Evolutionary conservation across 2,888 invertebrate genomes (phyloP).

Genomic region (Beris chalybata): DNA sequence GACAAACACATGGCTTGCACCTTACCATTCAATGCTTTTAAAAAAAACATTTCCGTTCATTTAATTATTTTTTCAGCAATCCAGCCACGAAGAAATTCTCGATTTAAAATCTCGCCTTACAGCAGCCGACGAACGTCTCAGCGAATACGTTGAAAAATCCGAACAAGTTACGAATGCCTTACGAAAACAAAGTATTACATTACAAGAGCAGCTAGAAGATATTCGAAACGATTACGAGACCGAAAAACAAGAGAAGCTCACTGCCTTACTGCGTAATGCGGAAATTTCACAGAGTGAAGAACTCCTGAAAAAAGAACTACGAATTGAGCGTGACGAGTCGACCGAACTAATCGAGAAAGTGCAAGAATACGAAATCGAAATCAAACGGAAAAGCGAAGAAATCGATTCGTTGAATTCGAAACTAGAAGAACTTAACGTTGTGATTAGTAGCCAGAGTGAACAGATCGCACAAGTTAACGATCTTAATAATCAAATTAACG

Average conservation of each 20-base stretch:
- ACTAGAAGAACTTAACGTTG: constrained; percentile 44
- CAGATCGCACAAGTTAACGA: constrained; percentile 47
- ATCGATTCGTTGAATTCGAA: constrained; percentile 52
- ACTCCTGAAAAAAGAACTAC: constrained; percentile 71
- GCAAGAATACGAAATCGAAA: constrained; percentile 51
- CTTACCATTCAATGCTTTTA: neutral
- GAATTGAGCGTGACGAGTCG: constrained; percentile 68
- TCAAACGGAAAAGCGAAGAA: constrained; percentile 57
- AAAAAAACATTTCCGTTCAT: neutral
- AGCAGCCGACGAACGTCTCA: constrained; percentile 52
- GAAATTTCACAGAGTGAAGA: constrained; percentile 81
- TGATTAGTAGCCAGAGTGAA: constrained; percentile 44
- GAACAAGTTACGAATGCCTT: constrained; percentile 50
- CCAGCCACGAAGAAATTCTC: constrained; percentile 48
- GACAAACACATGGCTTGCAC: neutral
- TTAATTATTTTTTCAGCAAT: constrained; percentile 45
- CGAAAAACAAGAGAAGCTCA: constrained; percentile 75
- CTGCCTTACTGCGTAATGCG: constrained; percentile 74
- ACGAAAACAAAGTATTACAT: constrained; percentile 46
- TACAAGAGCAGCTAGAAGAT: constrained; percentile 49
- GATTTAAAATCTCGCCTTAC: constrained; percentile 50
- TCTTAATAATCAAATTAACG: constrained; percentile 62
- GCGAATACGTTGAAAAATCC: constrained; percentile 51
- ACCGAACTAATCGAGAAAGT: constrained; percentile 61
- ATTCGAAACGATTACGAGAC: constrained; percentile 47